These are phyloP conservation scores for Tauraco hartlaubi DNA, from an alignment of 2,797 vertebrate species.

Conservation along the genomic window DNA sequence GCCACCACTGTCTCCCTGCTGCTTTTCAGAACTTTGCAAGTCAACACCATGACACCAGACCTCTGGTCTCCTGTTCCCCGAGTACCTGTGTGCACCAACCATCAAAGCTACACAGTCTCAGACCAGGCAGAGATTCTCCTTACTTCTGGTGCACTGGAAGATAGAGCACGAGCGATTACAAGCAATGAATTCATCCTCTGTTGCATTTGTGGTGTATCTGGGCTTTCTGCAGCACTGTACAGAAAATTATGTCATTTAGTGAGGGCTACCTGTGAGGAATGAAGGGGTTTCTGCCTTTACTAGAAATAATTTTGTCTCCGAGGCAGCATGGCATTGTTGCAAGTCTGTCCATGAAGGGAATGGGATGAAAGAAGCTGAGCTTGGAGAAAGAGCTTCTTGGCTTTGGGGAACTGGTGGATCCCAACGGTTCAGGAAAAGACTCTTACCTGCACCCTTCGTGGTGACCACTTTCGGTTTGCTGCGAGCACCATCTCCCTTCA, in stretches of 20 bases:
- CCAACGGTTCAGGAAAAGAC: neutral
- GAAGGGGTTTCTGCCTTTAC: neutral
- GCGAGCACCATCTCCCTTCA: conserved; percentile 97
- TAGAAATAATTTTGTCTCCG: neutral
- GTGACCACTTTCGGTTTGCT: conserved; percentile 95
- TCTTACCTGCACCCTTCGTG: conserved; percentile 95
- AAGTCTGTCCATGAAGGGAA: neutral
- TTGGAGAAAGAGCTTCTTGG: neutral
- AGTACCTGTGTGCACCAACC: neutral
- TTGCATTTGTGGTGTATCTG: neutral
- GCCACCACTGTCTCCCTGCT: neutral
- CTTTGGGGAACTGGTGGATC: neutral
- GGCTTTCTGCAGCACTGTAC: neutral
- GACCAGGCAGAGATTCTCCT: neutral
- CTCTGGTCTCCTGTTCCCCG: neutral
- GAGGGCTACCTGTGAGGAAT: neutral
- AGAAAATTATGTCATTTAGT: neutral
- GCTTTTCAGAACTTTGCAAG: neutral
- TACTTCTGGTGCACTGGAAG: neutral
- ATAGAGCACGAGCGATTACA: neutral
- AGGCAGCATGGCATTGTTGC: neutral
- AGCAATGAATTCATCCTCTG: neutral
- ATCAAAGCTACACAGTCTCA: neutral
- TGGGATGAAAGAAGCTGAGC: neutral
- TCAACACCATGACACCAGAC: neutral